Base-by-base conservation (phyloP, 2,113 vertebrate genomes). In the Circaetus gallicus region DNA sequence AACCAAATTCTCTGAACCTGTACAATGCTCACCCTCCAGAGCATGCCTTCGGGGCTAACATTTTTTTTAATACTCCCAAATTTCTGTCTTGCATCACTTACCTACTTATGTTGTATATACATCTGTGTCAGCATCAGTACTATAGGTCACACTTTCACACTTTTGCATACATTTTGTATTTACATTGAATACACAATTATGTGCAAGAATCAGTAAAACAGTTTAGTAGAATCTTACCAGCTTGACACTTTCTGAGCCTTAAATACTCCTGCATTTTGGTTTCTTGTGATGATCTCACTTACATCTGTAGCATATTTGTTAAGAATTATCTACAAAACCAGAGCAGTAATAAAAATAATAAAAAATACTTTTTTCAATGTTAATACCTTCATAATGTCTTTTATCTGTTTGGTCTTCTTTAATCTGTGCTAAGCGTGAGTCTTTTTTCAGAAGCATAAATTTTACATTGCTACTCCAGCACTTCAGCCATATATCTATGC, bases 241-340 rank as follows among this genome's bases (percentile, higher is more conserved):
- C 99, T 98, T 78, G 99, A 99, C 36, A 99, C 97, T 31, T 93
- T 97, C n/a, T 95, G 98, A 55, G 98, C 97, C 62, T 98, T 98
- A 95, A 99, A 99, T 58, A 97, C 86, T 49, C 98, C 98, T 3
- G 97, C 94, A 69, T 96, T 97, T 93, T 98, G 96, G 96, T 99
- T 99, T 92, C 95, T 99, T 93, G 98, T 59, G 34, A 99, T 97
- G 80, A 99, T 98, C 47, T 98, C 95, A 65, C 92, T 97, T 38
- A 99, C 99, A 97, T 99, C 99, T 99, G 97, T 52, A 52, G 81
- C 43, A 53, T n/a, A 73, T 29, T 16, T 21, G 98, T 99, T 98
- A 99, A 99, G 99, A 97, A 98, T 91, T 59, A 79, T 53, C 19
- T n/a, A 74, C 14, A 85, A 89, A 94, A 83, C 18, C 32, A 70